These are phyloP conservation scores for Oryzias melastigma DNA, from an alignment of 2,113 vertebrate genomes.

Conservation along the genomic window DNA sequence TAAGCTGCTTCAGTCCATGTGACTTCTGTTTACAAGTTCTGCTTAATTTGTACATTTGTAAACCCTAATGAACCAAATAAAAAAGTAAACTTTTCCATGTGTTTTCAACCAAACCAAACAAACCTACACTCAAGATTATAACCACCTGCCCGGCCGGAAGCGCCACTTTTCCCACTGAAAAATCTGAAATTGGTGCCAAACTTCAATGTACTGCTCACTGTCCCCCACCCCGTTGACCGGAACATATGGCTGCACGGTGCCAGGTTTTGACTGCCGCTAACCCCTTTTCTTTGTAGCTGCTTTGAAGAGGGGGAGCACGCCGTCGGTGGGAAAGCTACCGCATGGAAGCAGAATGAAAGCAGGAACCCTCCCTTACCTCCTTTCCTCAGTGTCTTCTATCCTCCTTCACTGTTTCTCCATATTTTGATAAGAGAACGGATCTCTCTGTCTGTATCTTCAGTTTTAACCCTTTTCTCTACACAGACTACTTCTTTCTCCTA, in stretches of 20 bases:
- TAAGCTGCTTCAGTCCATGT: not conserved
- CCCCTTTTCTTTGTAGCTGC: conserved; percentile 70
- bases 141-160: not conserved
- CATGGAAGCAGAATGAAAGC: conserved; percentile 28
- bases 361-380: conserved; percentile 28
- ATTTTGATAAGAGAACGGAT: conserved; percentile 45
- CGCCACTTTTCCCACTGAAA: not conserved
- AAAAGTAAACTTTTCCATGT: not conserved
- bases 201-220: conserved; percentile 7
- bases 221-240: not conserved
- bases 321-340: conserved; percentile 31
- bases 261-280: conserved; percentile 44
- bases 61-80: conserved; percentile 18
- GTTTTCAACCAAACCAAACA: conserved; percentile 1
- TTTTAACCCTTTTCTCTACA: conserved; percentile 33
- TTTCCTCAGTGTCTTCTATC: conserved; percentile 25
- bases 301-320: conserved; percentile 31
- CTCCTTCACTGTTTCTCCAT: conserved; percentile 26
- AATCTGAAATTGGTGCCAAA: too few relatives aligned
- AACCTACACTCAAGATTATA: not conserved
- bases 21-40: conserved; percentile 18
- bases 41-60: conserved; percentile 19
- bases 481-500: conserved; percentile 36
- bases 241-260: conserved; percentile 8
- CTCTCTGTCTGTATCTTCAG: conserved; percentile 71